These are phyloP conservation scores for Desoria tigrina DNA, from an alignment of 2,888 invertebrate genomes.

Conservation along the genomic window DNA sequence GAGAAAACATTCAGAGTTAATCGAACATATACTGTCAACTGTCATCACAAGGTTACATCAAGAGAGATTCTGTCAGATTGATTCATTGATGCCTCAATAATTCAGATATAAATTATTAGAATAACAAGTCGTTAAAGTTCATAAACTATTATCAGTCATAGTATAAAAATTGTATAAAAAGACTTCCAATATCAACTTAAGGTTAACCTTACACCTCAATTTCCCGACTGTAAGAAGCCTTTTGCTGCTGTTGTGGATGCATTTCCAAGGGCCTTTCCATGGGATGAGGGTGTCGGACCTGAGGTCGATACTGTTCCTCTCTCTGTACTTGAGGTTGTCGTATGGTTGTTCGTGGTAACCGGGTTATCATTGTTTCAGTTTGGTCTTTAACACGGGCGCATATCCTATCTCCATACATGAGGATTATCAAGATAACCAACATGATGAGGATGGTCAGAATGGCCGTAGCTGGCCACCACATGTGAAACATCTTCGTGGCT, in stretches of 20 bases:
- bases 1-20: no score
- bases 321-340: conserved; percentile 27
- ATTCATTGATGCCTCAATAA: no score
- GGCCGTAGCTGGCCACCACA: conserved; percentile 76
- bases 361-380: conserved; percentile 23
- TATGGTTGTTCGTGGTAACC: conserved; percentile 4
- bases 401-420: conserved; percentile 72
- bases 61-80: no score
- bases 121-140: no score
- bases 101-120: conserved; percentile 4
- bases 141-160: no score
- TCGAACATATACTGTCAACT: no score
- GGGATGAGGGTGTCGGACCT: conserved; percentile 2
- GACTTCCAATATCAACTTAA: no score
- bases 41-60: no score
- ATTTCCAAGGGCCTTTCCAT: conserved; percentile 21
- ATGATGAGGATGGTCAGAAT: conserved; percentile 72
- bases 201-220: conserved; percentile 23
- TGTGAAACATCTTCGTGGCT: conserved; percentile 64
- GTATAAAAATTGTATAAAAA: no score
- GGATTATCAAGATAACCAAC: conserved; percentile 71
- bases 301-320: conserved; percentile 19
- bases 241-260: conserved; percentile 21
- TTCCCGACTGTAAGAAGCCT: conserved; percentile 19
- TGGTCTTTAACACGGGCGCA: conserved; percentile 58